Conservation (phyloP, 1,140 invertebrate species). For the Sycobia sp. region DNA sequence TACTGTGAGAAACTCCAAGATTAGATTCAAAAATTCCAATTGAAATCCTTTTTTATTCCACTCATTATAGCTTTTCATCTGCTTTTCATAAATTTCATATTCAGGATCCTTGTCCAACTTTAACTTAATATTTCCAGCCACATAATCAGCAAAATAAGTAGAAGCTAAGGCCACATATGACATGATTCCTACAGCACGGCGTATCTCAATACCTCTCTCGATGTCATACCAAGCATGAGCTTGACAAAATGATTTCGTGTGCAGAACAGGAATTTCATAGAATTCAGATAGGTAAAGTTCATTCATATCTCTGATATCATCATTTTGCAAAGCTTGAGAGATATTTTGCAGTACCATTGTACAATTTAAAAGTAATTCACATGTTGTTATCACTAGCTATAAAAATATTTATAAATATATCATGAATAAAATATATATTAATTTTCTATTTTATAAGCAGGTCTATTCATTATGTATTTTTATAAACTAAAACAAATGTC, state of each 20-base stretch:
- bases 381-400: conserved; percentile 49
- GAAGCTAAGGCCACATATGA: conserved; percentile 46
- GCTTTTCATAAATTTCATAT: conserved; percentile 45
- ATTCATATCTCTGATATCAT: conserved; percentile 59
- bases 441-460: too few species aligned
- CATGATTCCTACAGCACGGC: conserved; percentile 49
- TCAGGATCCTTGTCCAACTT: conserved; percentile 38
- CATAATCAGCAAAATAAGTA: conserved; percentile 51
- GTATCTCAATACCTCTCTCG: conserved; percentile 54
- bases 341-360: conserved; percentile 50
- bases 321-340: conserved; percentile 52
- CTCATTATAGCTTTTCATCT: conserved; percentile 51
- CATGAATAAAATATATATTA: too few species aligned
- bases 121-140: conserved; percentile 48
- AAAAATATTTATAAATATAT: conserved; percentile 16
- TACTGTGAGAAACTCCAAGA: conserved; percentile 49
- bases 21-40: conserved; percentile 53
- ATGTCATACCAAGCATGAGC: conserved; percentile 50
- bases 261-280: conserved; percentile 46
- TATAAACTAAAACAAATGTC: too few species aligned
- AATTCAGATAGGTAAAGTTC: conserved; percentile 55
- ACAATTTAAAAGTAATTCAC: conserved; percentile 53
- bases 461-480: too few species aligned
- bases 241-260: conserved; percentile 49
- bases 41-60: conserved; percentile 46